A percentile compares a stretch with the other conserved stretches of the same genome.
phyloP scores from a whole-genome alignment of 2,797 vertebrate genomes.

The Thripadectes ignobilis region DNA sequence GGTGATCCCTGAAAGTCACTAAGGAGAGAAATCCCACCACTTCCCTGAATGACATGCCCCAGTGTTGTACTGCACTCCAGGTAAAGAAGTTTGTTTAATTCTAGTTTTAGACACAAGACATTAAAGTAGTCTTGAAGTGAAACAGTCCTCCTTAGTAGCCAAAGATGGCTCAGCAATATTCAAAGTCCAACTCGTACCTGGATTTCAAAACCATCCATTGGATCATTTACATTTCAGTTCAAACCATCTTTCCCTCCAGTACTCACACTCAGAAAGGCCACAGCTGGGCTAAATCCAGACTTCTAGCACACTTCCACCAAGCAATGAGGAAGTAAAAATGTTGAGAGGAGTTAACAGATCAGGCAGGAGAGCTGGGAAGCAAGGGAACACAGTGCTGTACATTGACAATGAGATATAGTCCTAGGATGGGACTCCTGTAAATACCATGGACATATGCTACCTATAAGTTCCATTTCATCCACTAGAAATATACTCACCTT shows the following conservation, averaged over 20 bases:
- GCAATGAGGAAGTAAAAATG: neutral
- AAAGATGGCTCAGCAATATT: neutral
- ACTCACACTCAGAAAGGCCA: neutral
- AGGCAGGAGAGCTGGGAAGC: neutral
- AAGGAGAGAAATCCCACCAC: constrained; percentile 3
- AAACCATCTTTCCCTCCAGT: neutral
- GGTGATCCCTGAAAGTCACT: neutral
- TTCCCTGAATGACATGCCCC: neutral
- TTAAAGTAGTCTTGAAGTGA: neutral
- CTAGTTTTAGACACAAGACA: neutral
- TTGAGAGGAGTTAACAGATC: neutral
- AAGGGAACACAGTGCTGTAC: neutral
- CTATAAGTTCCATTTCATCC: neutral
- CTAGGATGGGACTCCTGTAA: neutral
- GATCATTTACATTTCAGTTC: neutral
- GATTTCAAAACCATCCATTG: neutral
- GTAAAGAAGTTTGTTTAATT: neutral
- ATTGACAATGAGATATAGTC: neutral
- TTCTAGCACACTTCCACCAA: neutral
- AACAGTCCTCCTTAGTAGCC: neutral
- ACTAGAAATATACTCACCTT: neutral
- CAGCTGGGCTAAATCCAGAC: neutral
- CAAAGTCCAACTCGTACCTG: neutral
- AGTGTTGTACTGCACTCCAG: neutral
- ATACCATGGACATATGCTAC: neutral